These are phyloP conservation scores for Antechinus stuartii DNA, from an alignment of 2,113 vertebrate species.

Conservation along the genomic window DNA sequence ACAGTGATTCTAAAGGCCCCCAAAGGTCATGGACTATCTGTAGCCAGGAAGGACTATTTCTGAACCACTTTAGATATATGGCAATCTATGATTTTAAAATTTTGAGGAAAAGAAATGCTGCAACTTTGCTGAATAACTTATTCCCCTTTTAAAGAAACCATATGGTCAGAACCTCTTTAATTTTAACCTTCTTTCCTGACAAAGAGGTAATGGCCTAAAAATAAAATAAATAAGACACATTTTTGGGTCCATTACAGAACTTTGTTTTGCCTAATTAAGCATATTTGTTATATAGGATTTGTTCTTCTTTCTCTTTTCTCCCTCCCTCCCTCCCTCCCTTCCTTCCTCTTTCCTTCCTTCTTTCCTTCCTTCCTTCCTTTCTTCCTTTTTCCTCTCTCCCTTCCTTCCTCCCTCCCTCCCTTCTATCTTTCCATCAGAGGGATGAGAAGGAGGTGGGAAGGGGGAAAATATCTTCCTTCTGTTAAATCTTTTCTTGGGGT, in stretches of 20 bases:
- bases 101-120: not conserved
- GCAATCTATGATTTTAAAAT: not conserved
- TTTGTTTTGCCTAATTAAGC: not conserved
- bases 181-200: not conserved
- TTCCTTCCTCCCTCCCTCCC: no score
- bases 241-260: not conserved
- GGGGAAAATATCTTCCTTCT: not conserved
- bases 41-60: not conserved
- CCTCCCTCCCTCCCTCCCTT: no score
- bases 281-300: not conserved
- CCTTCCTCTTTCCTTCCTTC: no score
- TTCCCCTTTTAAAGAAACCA: conserved; percentile 15
- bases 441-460: not conserved
- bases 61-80: rapidly evolving
- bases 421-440: not conserved
- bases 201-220: not conserved
- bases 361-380: no score
- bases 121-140: not conserved
- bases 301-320: not conserved
- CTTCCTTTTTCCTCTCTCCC: no score
- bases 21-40: not conserved
- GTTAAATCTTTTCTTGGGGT: not conserved
- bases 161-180: not conserved
- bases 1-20: not conserved
- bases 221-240: not conserved